Conservation (phyloP, 1,140 invertebrate species). For the Drosophila sp. region DNA sequence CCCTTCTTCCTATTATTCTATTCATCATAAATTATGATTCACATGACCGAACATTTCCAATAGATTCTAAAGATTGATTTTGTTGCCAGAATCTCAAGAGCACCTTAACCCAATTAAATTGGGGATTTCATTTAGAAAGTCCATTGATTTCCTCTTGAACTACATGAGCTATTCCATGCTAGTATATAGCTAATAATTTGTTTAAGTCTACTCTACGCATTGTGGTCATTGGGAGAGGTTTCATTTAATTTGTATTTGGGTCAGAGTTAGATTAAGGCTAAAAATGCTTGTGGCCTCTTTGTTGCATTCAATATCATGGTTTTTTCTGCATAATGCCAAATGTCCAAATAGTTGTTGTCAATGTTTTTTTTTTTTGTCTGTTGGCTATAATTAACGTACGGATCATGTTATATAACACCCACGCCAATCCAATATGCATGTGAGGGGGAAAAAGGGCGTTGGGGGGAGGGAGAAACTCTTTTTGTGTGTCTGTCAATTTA, state of each 20-base stretch:
- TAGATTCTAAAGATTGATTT: too few relatives aligned
- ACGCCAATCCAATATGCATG: background rate
- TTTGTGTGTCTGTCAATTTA: conserved; percentile 44
- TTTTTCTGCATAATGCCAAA: conserved; percentile 14
- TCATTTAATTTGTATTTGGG: conserved; percentile 14
- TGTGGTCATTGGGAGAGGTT: background rate
- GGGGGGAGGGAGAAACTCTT: background rate
- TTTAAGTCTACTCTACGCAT: too few relatives aligned
- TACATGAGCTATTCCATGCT: too few relatives aligned
- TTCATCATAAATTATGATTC: too few relatives aligned
- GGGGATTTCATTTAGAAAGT: too few relatives aligned
- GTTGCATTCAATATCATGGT: conserved; percentile 22
- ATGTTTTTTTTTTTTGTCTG: conserved; percentile 36
- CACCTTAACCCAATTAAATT: too few relatives aligned
- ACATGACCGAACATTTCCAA: too few relatives aligned
- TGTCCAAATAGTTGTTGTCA: conserved; percentile 28
- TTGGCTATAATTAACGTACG: conserved; percentile 50
- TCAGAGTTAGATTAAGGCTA: conserved; percentile 12
- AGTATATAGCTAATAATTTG: too few relatives aligned
- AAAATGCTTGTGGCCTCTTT: conserved; percentile 28
- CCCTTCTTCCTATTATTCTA: too few relatives aligned
- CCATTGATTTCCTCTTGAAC: too few relatives aligned
- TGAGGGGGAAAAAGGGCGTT: background rate
- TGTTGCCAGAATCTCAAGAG: too few relatives aligned
- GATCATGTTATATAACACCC: conserved; percentile 22